Conservation (phyloP, 2,888 invertebrate species). For the Hemaris fuciformis region DNA sequence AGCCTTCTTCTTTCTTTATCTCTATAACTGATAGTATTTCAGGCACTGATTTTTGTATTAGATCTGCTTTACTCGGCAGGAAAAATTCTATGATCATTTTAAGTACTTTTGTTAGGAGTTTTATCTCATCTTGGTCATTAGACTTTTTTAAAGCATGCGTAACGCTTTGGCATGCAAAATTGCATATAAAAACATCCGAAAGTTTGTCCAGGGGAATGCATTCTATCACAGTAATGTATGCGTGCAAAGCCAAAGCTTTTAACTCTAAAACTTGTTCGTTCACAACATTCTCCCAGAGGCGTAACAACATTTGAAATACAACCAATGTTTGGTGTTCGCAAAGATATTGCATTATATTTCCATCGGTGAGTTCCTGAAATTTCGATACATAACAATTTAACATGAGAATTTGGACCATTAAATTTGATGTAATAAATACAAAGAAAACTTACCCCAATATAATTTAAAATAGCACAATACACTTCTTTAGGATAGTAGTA, state of each 20-base stretch:
- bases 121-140: conserved; percentile 44
- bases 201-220: conserved; percentile 59
- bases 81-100: conserved; percentile 61
- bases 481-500: conserved; percentile 63
- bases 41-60: conserved; percentile 73
- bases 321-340: conserved; percentile 68
- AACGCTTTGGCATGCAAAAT: conserved; percentile 79
- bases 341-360: conserved; percentile 58
- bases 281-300: conserved; percentile 72
- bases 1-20: conserved; percentile 57
- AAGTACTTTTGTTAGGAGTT: conserved; percentile 63
- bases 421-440: not conserved
- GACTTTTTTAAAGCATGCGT: conserved; percentile 73
- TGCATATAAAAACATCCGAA: conserved; percentile 79
- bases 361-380: conserved; percentile 59
- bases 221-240: conserved; percentile 78
- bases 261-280: conserved; percentile 70
- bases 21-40: conserved; percentile 78
- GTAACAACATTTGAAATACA: conserved; percentile 78
- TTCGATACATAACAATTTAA: conserved; percentile 12
- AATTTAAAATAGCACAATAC: conserved; percentile 63
- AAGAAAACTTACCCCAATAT: conserved; percentile 63
- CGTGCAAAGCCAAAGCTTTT: conserved; percentile 79
- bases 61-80: conserved; percentile 58
- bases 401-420: not conserved